Conservation (phyloP, 2,797 vertebrate genomes). For the Hapalemur alaotrensis region DNA sequence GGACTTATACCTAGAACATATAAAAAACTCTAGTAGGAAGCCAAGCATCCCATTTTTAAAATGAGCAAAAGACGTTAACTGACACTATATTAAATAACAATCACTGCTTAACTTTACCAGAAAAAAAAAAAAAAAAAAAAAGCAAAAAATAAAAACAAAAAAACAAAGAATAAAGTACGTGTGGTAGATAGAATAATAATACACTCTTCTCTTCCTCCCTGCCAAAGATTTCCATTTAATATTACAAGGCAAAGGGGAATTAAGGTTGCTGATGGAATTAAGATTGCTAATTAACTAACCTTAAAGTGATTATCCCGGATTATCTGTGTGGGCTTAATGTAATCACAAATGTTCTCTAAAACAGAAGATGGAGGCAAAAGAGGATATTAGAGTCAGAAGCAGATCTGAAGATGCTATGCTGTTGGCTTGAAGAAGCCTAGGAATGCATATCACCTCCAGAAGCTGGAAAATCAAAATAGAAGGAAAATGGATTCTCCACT, state of each 20-base stretch:
- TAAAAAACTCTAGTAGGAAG: constrained; percentile 8
- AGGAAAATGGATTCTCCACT: neutral
- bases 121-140: no score
- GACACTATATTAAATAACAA: neutral
- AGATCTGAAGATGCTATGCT: neutral
- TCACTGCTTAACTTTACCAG: no score
- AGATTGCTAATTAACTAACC: neutral
- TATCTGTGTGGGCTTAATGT: neutral
- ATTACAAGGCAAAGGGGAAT: neutral
- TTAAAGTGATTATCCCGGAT: neutral
- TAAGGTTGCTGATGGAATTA: neutral
- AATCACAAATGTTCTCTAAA: neutral
- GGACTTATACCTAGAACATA: neutral
- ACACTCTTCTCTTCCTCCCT: fast-evolving
- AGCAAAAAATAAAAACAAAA: no score
- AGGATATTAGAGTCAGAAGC: neutral
- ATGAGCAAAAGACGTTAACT: neutral
- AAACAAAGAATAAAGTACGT: neutral
- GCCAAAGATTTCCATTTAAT: neutral
- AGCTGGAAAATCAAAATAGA: neutral
- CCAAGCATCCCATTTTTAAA: neutral
- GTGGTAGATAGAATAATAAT: neutral
- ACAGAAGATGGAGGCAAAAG: neutral
- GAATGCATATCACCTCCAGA: neutral
- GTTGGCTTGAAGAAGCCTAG: neutral